Evolutionary conservation across 2,113 vertebrate genomes (phyloP).

Genomic region (Erpornis zantholeuca): DNA sequence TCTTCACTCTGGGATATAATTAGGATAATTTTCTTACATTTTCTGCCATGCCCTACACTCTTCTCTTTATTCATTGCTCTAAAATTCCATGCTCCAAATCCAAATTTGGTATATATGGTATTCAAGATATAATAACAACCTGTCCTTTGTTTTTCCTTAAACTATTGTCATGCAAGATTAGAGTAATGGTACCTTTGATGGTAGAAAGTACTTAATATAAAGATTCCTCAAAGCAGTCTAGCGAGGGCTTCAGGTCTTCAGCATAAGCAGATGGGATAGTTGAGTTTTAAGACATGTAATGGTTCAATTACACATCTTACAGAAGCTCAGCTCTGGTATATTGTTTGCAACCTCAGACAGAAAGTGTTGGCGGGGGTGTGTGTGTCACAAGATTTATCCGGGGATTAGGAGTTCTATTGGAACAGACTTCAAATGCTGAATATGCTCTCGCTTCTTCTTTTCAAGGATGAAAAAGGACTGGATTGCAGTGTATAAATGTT

Average conservation of each 20-base stretch:
- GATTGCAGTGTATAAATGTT: background rate
- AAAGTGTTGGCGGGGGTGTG: background rate
- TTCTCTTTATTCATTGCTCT: background rate
- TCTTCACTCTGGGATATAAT: background rate
- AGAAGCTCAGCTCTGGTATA: background rate
- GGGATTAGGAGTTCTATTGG: slow-evolving; percentile 11
- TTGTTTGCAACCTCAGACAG: background rate
- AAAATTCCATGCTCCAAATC: background rate
- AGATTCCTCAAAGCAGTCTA: background rate
- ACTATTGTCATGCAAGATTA: rapidly evolving
- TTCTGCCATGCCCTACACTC: background rate
- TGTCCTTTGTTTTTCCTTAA: background rate
- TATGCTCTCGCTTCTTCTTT: background rate
- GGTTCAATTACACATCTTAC: background rate
- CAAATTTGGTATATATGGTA: background rate
- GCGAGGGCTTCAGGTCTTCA: background rate
- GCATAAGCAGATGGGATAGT: background rate
- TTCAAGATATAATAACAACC: background rate
- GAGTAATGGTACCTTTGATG: background rate
- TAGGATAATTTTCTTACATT: background rate
- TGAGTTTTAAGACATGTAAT: background rate
- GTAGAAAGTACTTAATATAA: background rate
- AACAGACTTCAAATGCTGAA: background rate
- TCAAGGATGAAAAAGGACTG: background rate
- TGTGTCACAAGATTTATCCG: background rate